Conservation (phyloP, 2,797 vertebrate genomes). For the Scolopax bukidnonensis region DNA sequence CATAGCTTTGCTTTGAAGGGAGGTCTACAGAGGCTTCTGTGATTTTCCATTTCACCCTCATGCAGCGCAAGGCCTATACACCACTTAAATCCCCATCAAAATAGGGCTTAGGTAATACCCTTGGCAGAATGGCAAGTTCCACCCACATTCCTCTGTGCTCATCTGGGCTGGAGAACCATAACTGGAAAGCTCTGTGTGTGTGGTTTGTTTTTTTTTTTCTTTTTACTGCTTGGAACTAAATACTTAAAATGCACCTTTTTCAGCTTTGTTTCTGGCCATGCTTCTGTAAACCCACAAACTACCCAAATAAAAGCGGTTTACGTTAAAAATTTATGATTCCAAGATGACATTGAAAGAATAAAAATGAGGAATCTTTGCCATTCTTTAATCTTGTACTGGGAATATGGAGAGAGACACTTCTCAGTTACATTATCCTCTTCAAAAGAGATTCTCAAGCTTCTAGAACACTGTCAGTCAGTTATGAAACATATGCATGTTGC, state of each 20-base stretch:
- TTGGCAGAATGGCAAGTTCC: conserved; percentile 61
- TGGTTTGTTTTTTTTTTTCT: not conserved
- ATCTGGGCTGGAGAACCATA: conserved; percentile 45
- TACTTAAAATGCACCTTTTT: not conserved
- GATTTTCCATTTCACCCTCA: conserved; percentile 38
- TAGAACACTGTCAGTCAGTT: not conserved
- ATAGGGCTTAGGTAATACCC: conserved; percentile 60
- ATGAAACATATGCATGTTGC: not conserved
- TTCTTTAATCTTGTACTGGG: not conserved
- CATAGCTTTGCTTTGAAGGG: not conserved
- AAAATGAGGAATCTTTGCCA: not conserved
- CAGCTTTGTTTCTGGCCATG: not conserved
- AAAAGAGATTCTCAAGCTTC: not conserved
- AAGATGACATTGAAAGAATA: not conserved
- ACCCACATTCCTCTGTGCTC: conserved; percentile 68
- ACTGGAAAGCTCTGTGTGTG: not conserved
- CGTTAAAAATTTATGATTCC: not conserved
- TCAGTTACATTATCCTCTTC: not conserved
- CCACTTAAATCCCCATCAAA: conserved; percentile 51
- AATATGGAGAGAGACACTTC: not conserved
- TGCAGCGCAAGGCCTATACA: not conserved
- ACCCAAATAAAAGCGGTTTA: not conserved
- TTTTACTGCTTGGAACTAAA: not conserved
- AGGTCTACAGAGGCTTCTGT: conserved; percentile 5
- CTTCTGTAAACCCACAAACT: not conserved